Evolutionary conservation across 2,888 invertebrate genomes (phyloP).

Genomic region (Leptopterna dolabrata): DNA sequence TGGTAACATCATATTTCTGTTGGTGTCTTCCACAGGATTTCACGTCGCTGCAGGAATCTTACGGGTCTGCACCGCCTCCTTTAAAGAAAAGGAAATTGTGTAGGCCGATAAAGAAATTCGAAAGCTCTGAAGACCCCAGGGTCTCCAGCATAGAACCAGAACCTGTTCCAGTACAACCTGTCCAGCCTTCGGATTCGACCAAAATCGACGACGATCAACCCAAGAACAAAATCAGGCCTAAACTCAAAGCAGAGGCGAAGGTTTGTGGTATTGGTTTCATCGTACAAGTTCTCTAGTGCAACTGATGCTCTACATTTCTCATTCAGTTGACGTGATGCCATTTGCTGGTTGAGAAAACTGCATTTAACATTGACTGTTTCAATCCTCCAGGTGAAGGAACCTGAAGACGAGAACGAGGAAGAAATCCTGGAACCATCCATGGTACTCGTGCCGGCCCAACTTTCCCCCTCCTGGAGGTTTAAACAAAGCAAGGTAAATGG

Average conservation of each 20-base stretch:
- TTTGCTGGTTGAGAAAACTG: too few relatives aligned
- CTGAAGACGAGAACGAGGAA: constrained; percentile 34
- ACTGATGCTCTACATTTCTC: too few relatives aligned
- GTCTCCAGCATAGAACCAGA: background rate
- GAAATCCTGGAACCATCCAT: constrained; percentile 19
- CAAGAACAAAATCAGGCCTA: constrained; percentile 72
- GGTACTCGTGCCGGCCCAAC: background rate
- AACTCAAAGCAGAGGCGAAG: constrained; percentile 79
- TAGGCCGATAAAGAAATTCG: constrained; percentile 78
- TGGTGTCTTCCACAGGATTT: background rate
- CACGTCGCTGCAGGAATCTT: background rate
- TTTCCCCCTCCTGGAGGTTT: constrained; percentile 33
- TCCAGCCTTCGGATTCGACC: background rate
- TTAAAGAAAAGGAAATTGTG: constrained; percentile 87
- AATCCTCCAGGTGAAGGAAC: constrained; percentile 9
- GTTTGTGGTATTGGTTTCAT: constrained; percentile 56
- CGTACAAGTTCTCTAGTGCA: too few relatives aligned
- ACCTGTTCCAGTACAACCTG: background rate
- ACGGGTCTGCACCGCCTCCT: constrained; percentile 12
- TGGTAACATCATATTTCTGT: too few relatives aligned
- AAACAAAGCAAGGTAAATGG: constrained; percentile 16
- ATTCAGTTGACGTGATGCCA: too few relatives aligned
- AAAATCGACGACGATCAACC: background rate
- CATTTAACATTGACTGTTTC: background rate
- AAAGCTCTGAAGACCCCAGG: background rate